phyloP scores from a whole-genome alignment of 2,888 invertebrate species.

The Gastracanthus pulcherrimus region DNA sequence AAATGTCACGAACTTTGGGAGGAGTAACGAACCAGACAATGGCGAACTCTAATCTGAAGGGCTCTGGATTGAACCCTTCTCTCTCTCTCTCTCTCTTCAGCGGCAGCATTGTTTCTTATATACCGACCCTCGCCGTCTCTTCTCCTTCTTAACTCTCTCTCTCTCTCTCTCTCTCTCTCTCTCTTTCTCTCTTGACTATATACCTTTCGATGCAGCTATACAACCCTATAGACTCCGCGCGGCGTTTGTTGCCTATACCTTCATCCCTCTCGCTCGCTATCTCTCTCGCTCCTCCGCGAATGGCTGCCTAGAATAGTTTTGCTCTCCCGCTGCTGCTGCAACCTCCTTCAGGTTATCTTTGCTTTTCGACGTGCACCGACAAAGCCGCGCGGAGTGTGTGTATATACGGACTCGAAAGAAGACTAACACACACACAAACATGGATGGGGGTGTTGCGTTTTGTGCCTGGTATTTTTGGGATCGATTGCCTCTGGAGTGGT shows the following conservation, averaged over 20 bases:
- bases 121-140: constrained; percentile 40
- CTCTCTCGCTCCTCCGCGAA: no score
- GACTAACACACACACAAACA: no score
- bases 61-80: constrained; percentile 72
- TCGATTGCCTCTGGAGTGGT: no score
- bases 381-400: neutral
- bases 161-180: constrained; percentile 1
- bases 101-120: constrained; percentile 65
- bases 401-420: no score
- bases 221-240: neutral
- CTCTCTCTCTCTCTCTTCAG: constrained; percentile 24
- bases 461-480: no score
- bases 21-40: constrained; percentile 66
- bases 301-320: constrained; percentile 60
- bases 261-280: constrained; percentile 5
- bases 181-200: no score
- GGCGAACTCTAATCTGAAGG: constrained; percentile 71
- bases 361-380: neutral
- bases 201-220: constrained; percentile 4
- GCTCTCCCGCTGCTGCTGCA: constrained; percentile 13
- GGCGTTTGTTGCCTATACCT: constrained; percentile 65
- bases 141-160: constrained; percentile 12
- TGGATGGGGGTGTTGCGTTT: no score
- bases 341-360: constrained; percentile 50
- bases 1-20: constrained; percentile 53